Evolutionary conservation across 1,140 invertebrate species (phyloP).

Genomic region (Trypoxylus dichotomus): DNA sequence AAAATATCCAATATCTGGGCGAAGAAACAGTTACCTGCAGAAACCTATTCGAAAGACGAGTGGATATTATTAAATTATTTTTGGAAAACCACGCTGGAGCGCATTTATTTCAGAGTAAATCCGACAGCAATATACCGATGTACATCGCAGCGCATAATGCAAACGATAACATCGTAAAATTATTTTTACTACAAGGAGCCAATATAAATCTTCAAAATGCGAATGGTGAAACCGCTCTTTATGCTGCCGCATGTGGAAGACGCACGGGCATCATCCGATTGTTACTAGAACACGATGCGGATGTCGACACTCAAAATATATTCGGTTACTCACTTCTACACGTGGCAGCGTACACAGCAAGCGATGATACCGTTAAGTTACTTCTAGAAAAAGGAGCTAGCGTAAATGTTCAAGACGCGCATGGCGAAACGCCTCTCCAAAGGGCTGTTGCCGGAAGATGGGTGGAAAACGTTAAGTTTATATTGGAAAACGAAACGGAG

Average conservation of each 20-base stretch:
- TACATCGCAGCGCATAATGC: background rate
- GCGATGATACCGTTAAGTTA: constrained; percentile 31
- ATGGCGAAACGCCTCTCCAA: constrained; percentile 49
- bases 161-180: background rate
- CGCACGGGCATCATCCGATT: background rate
- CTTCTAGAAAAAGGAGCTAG: constrained; percentile 36
- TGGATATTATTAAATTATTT: too few relatives aligned
- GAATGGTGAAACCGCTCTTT: background rate
- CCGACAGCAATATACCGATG: background rate
- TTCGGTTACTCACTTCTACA: constrained; percentile 38
- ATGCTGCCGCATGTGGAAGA: background rate
- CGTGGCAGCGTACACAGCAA: constrained; percentile 32
- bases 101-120: too few relatives aligned
- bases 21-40: too few relatives aligned
- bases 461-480: constrained; percentile 45
- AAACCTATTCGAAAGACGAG: too few relatives aligned
- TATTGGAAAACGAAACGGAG: constrained; percentile 35
- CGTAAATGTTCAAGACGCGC: constrained; percentile 32
- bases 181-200: background rate
- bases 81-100: too few relatives aligned
- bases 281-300: constrained; percentile 36
- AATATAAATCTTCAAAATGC: background rate
- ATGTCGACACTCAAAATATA: constrained; percentile 38
- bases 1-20: too few relatives aligned
- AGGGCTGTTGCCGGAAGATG: constrained; percentile 50